These are phyloP conservation scores for Cancer borealis DNA, from an alignment of 2,888 invertebrate genomes.

Conservation along the genomic window DNA sequence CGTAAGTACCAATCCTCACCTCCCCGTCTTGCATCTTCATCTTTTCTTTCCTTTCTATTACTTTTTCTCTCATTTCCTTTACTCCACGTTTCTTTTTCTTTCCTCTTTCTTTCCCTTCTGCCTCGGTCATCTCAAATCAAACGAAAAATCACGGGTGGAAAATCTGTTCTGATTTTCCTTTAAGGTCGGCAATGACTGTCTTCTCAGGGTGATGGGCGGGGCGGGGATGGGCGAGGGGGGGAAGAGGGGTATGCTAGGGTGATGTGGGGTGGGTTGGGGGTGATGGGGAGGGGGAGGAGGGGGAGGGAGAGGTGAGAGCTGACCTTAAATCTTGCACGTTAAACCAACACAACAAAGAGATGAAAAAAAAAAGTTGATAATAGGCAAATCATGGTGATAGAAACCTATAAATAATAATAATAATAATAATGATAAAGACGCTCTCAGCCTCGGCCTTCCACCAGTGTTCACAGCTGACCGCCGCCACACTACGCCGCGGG, in stretches of 20 bases:
- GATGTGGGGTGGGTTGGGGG: background rate
- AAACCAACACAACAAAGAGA: background rate
- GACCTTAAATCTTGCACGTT: background rate
- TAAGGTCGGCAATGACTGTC: conserved; percentile 4
- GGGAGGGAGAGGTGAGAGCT: background rate
- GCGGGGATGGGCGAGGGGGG: background rate
- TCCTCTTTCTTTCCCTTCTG: no score
- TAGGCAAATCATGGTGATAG: background rate
- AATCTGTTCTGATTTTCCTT: background rate
- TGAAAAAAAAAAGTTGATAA: background rate
- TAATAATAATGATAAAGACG: background rate
- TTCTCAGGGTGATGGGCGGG: background rate
- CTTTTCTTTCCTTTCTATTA: no score
- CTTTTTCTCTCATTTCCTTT: no score
- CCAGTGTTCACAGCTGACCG: background rate
- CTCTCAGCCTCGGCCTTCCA: background rate
- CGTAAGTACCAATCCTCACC: background rate
- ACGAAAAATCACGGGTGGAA: background rate
- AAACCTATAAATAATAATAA: background rate
- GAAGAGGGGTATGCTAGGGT: background rate
- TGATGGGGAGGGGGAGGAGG: background rate
- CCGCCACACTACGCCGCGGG: background rate
- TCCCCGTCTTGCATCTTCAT: background rate
- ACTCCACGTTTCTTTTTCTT: no score
- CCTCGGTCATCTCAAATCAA: background rate